Percentiles rank a stretch among this genome's conserved stretches.
phyloP scores from a whole-genome alignment of 2,888 invertebrate genomes.

The Dasypolia templi region DNA sequence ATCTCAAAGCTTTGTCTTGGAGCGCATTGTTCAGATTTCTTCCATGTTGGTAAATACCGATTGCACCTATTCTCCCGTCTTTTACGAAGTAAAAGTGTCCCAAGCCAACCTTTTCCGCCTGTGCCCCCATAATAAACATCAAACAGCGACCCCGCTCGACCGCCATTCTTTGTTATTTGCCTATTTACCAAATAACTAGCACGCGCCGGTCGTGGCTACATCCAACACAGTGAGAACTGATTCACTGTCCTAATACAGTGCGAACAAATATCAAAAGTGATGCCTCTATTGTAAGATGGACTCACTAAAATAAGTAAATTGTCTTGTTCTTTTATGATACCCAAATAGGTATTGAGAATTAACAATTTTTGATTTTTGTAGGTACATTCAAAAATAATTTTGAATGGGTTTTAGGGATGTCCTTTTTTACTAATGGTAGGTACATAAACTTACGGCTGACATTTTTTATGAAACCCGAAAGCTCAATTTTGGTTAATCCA shows the following conservation, averaged over 20 bases:
- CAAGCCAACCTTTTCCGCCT: constrained; percentile 62
- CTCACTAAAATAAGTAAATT: neutral
- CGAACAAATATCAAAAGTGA: neutral
- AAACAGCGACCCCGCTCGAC: constrained; percentile 63
- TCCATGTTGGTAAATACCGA: constrained; percentile 53
- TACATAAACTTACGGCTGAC: too few species aligned
- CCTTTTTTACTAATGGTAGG: too few species aligned
- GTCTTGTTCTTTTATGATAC: neutral
- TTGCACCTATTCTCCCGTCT: constrained; percentile 61
- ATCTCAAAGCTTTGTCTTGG: constrained; percentile 36
- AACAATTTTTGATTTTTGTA: neutral
- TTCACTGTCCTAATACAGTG: constrained; percentile 17
- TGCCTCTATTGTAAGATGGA: neutral
- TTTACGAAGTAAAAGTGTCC: constrained; percentile 61
- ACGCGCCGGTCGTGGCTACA: constrained; percentile 32
- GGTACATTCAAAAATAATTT: neutral
- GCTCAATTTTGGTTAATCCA: too few species aligned
- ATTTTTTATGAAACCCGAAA: too few species aligned
- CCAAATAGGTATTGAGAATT: neutral
- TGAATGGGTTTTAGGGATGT: neutral
- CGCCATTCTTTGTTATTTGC: constrained; percentile 68
- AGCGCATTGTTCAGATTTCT: constrained; percentile 55
- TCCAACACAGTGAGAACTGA: constrained; percentile 22
- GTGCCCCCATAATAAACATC: constrained; percentile 70
- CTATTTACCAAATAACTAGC: constrained; percentile 61